These are phyloP conservation scores for Collichthys lucidus DNA, from an alignment of 2,113 vertebrate genomes.

Conservation along the genomic window DNA sequence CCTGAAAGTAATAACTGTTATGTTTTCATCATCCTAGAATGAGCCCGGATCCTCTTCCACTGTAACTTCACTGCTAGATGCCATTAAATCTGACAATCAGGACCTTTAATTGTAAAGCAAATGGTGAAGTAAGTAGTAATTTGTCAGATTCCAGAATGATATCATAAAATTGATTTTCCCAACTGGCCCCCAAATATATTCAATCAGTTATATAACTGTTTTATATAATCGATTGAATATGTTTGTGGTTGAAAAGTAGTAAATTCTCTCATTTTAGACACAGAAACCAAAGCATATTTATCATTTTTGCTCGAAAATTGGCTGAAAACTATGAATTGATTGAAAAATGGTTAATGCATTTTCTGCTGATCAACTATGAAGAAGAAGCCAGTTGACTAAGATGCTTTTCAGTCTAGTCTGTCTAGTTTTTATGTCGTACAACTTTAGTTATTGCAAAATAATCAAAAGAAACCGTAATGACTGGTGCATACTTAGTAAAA, in stretches of 20 bases:
- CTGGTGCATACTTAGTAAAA: conserved; percentile 10
- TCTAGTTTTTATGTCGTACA: not conserved
- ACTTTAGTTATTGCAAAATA: not conserved
- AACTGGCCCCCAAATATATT: not conserved
- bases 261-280: not conserved
- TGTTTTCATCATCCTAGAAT: no score
- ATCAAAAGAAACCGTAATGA: not conserved
- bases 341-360: not conserved
- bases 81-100: no score
- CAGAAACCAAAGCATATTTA: not conserved
- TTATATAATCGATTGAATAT: not conserved
- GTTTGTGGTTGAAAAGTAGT: not conserved
- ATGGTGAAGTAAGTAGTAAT: not conserved
- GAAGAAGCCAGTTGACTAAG: not conserved
- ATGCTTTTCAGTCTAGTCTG: not conserved
- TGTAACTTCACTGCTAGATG: no score
- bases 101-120: not conserved
- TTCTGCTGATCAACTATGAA: not conserved
- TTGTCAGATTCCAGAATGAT: not conserved
- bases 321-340: not conserved
- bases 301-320: not conserved
- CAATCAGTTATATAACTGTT: not conserved
- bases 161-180: not conserved
- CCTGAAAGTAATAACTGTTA: no score
- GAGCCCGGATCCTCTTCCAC: no score